These are phyloP conservation scores for Hybos culiciformis DNA, from an alignment of 2,888 invertebrate species.

Conservation along the genomic window DNA sequence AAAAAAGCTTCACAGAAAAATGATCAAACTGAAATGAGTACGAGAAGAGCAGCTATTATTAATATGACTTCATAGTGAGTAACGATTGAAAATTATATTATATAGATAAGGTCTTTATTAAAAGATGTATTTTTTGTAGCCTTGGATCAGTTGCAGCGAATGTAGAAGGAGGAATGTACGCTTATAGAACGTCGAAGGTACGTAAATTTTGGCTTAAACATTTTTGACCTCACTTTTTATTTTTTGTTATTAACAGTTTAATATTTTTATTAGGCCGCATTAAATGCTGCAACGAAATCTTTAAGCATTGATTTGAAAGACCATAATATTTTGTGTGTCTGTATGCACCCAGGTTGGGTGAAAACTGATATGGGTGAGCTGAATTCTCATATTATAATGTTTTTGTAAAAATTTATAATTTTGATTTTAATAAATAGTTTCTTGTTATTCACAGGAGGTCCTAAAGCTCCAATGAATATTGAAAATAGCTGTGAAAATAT, in stretches of 20 bases:
- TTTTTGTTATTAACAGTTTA: background rate
- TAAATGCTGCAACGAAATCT: slow-evolving; percentile 77
- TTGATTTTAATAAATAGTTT: too few relatives aligned
- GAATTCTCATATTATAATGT: too few relatives aligned
- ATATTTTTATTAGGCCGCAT: slow-evolving; percentile 47
- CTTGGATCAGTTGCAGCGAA: slow-evolving; percentile 68
- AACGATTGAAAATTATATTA: too few relatives aligned
- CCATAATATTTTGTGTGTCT: slow-evolving; percentile 58
- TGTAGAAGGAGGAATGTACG: slow-evolving; percentile 63
- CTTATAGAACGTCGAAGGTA: slow-evolving; percentile 80
- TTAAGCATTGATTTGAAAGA: slow-evolving; percentile 67
- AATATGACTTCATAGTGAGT: slow-evolving; percentile 80
- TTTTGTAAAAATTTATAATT: too few relatives aligned
- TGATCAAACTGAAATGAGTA: slow-evolving; percentile 41
- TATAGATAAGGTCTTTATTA: too few relatives aligned
- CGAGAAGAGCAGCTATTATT: slow-evolving; percentile 54
- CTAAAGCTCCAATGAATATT: slow-evolving; percentile 59
- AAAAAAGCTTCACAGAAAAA: slow-evolving; percentile 52
- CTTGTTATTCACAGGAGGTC: too few relatives aligned
- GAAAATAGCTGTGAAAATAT: slow-evolving; percentile 52
- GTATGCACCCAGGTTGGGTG: slow-evolving; percentile 85
- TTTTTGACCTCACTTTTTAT: background rate
- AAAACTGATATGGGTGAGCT: slow-evolving; percentile 82
- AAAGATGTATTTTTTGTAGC: too few relatives aligned
- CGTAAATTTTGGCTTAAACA: slow-evolving; percentile 3